A percentile compares a stretch with the other conserved stretches of the same genome.
phyloP scores from a whole-genome alignment of 2,888 invertebrate genomes.

The Petrophora chlorosata region DNA sequence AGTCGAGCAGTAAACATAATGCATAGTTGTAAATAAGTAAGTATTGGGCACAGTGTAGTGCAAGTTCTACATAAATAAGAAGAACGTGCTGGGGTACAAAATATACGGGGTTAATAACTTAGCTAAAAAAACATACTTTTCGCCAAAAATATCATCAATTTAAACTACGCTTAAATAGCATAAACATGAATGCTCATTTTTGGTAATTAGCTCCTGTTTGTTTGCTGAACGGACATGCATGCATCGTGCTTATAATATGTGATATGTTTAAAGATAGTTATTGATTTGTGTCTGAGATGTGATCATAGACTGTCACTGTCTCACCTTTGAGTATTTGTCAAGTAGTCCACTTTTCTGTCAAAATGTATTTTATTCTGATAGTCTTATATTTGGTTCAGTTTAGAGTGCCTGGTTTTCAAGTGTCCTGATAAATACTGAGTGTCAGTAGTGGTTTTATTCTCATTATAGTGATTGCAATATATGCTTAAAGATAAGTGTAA shows the following conservation, averaged over 20 bases:
- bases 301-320: conserved; percentile 40
- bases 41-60: conserved; percentile 35
- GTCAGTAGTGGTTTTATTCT: no score
- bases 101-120: conserved; percentile 10
- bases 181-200: conserved; percentile 6
- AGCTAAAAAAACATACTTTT: conserved; percentile 17
- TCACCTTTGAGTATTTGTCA: conserved; percentile 66
- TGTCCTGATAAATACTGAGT: neutral
- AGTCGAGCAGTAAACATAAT: conserved; percentile 16
- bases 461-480: no score
- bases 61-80: conserved; percentile 38
- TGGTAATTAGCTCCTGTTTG: conserved; percentile 1
- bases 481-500: no score
- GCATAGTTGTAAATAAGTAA: conserved; percentile 17
- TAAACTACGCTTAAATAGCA: neutral
- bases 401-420: conserved; percentile 16
- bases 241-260: conserved; percentile 54
- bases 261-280: conserved; percentile 3
- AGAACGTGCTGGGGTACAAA: conserved; percentile 40
- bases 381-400: conserved; percentile 32
- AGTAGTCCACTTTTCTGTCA: conserved; percentile 69
- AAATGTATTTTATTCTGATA: conserved; percentile 55
- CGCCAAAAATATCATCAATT: conserved; percentile 14
- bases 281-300: conserved; percentile 20
- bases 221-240: conserved; percentile 46